Base-by-base conservation (phyloP, 2,797 vertebrate species). In the Chelmon rostratus region DNA sequence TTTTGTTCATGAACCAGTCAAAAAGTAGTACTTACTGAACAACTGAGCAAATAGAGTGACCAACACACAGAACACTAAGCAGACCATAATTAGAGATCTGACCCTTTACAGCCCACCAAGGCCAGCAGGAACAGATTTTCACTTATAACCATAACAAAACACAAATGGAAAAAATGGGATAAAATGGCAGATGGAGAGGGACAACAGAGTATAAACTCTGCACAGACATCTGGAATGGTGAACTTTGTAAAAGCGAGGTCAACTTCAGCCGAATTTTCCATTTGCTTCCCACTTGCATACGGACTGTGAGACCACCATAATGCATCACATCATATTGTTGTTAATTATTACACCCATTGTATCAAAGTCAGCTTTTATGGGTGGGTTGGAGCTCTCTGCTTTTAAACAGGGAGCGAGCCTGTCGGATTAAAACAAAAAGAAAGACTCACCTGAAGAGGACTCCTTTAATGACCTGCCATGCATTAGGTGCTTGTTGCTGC, bases 391-490 rank as follows among this genome's bases (percentile, higher is more conserved):
- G 52, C 4, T 38, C 31, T 49, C 25, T 6, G 6, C 18, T 72
- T 47, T 21, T 25, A 19, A 72, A 71, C 8, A 63, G 2, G 71
- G 12, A 23, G 21, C 0, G 1, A 40, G 11, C 12, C 6, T 8
- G n/a, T 5, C 38, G 73, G 13, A 69, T 44, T 49, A 50, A 70
- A 57, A 53, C 7, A 42, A 68, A 69, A 62, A 31, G 6, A 65
- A 44, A 46, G 23, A 25, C 73, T 70, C 64, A 98, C 97, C 97
- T 97, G 92, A 98, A 98, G 73, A 98, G 94, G 63, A 98, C 97
- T 4, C 97, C 97, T 93, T 98, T 98, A 85, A 98, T 97, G 88
- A 98, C 96, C 91, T 98, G 97, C 97, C 97, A 98, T 68, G 97
- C 97, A 25, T 97, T 98, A 18, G 97, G 96, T 21, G 95, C 93